Evolutionary conservation across 1,140 invertebrate genomes (phyloP), one percentile per base, ranked within the genome.

Genomic region (Hylaeus volcanicus): DNA sequence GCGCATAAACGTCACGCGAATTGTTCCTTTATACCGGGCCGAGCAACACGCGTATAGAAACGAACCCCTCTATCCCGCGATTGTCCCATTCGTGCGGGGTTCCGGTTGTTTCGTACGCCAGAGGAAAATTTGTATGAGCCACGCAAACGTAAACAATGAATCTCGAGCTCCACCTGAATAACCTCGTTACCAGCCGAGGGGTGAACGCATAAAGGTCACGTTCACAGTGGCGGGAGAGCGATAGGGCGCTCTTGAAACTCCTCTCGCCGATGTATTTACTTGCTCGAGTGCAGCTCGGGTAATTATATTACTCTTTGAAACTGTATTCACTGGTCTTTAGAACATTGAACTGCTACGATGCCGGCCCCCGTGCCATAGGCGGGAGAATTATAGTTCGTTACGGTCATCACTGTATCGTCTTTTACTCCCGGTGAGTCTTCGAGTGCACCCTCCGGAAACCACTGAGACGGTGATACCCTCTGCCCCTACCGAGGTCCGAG

Each of bases 221-320:
- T 83, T 64, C 79, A 82, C 79, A 55, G 65, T 53, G 72, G 74
- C 26, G 43, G 61, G 63, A 69, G 72, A 69, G 39, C 63, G 78
- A 82, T 78, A 81, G 73, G 73, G 68, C 69, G 60, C 83, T 81
- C 68, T 53, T 45, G 74, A 65, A 84, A 68, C 55, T 63, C 43
- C 73, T 56, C 45, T 68, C 37, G 58, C 41, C 75, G 83, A 75
- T 70, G 83, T 86, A 75, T 79, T 82, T 74, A 53, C 84, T 78
- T 75, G 63, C 58, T 79, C 79, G 72, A 75, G 68, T 79, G 72
- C 74, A 55, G 58, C 43, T 48, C 65, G 51, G 61, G 70, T 88
- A 88, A 88, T 88, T 88, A 86, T 85, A 86, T 88, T 86, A 84
- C 85, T 76, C 79, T 88, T 88, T 85, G 75, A n/a, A 88, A 84